Evolutionary conservation across 2,113 vertebrate species (phyloP).

Genomic region (Vidua macroura): DNA sequence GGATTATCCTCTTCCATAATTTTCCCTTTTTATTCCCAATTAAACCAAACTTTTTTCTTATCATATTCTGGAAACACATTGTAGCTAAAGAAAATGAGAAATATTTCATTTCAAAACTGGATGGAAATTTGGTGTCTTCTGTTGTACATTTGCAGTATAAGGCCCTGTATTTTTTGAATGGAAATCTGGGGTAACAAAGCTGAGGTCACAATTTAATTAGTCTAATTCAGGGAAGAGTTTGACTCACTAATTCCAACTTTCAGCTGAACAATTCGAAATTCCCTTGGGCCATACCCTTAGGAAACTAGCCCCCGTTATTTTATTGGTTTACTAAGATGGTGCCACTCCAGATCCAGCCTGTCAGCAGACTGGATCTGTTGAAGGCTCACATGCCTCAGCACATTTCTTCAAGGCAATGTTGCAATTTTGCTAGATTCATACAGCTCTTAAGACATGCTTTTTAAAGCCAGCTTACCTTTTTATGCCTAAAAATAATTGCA

Average conservation of each 20-base stretch:
- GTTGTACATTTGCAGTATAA: background rate
- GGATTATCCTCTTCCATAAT: background rate
- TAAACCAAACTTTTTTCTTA: background rate
- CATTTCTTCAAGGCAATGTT: slow-evolving; percentile 41
- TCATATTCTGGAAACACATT: background rate
- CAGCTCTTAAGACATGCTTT: slow-evolving; percentile 10
- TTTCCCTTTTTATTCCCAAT: background rate
- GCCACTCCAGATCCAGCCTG: slow-evolving; percentile 33
- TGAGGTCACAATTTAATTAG: slow-evolving; percentile 30
- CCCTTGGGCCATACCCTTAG: background rate
- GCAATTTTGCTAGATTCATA: slow-evolving; percentile 27
- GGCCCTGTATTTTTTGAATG: background rate
- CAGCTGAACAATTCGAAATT: slow-evolving; percentile 30
- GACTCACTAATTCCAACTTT: slow-evolving; percentile 42
- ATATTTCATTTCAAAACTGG: background rate
- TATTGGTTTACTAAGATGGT: slow-evolving; percentile 54
- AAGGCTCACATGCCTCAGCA: slow-evolving; percentile 44
- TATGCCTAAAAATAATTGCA: slow-evolving; percentile 59
- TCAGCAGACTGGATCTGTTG: slow-evolving; percentile 25
- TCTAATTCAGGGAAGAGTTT: slow-evolving; percentile 2
- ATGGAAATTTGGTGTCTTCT: background rate
- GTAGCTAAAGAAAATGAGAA: background rate
- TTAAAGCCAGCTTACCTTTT: slow-evolving; percentile 26
- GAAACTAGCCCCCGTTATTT: slow-evolving; percentile 16
- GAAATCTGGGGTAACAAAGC: background rate